Base-by-base conservation (phyloP, 2,888 invertebrate species). In the Agonopterix arenella region DNA sequence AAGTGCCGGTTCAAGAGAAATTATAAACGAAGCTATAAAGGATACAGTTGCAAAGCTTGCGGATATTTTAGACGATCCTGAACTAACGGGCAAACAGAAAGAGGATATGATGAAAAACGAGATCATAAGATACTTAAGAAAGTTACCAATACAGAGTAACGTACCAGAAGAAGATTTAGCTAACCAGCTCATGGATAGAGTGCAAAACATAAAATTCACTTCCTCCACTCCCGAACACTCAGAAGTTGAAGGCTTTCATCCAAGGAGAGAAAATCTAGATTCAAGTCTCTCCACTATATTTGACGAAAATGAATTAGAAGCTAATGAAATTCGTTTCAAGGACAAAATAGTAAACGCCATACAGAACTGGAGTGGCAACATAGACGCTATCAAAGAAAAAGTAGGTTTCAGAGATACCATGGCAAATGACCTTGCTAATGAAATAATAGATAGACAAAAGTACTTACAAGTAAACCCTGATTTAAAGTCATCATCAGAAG, bases 391-490 rank as follows among this genome's bases (percentile, higher is more conserved):
- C 40, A 9, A n/a, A n/a, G 10, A n/a, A 40, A 2, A 40, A 4
- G 40, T n/a, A 4, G 40, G 40, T n/a, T 40, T 40, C 40, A 40
- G 8, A 40, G 40, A 40, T 40, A 40, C 40, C n/a, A n/a, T 40
- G n/a, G n/a, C n/a, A 9, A 40, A 58, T 18, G 65, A 70, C 42
- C 55, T 80, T 50, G 65, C 66, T 10, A 53, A 38, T 2, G 76
- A 79, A 47, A 67, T 78, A 7, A 28, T 68, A 37, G 73, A 79
- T 40, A 66, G 76, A 47, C 64, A 67, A 7, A 77, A 70, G 44
- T 80, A 80, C 57, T 59, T 76, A 42, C 68, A 73, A 53, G 28
- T 68, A 7, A 68, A 75, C 45, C 66, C 70, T 10, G 58, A 58
- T 5, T 54, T 58, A 1, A 65, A 63, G 54, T 49, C 53, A 1